phyloP scores from a whole-genome alignment of 2,113 vertebrate species.

The Entelurus aequoreus region DNA sequence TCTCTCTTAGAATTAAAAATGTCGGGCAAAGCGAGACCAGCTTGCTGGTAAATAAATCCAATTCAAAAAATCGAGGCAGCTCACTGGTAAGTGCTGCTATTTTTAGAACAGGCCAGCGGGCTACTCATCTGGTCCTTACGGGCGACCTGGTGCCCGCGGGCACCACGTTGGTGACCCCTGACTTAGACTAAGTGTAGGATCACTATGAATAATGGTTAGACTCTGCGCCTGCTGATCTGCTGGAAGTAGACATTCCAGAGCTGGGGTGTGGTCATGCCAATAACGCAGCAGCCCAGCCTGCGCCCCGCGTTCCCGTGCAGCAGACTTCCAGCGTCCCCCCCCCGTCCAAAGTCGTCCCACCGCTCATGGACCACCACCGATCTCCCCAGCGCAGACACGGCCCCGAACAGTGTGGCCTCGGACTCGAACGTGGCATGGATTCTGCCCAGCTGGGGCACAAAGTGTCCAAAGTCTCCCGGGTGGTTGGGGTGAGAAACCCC shows the following conservation, averaged over 20 bases:
- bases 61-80: no score
- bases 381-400: slow-evolving; percentile 77
- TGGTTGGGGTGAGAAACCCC: slow-evolving; percentile 77
- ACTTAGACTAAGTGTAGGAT: not conserved
- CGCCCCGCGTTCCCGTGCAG: slow-evolving; percentile 86
- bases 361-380: slow-evolving; percentile 84
- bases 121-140: no score
- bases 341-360: slow-evolving; percentile 83
- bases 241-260: slow-evolving; percentile 66
- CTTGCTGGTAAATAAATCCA: no score
- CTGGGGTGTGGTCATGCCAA: slow-evolving; percentile 66
- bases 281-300: slow-evolving; percentile 88
- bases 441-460: slow-evolving; percentile 70
- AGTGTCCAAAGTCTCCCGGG: slow-evolving; percentile 94
- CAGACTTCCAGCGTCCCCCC: slow-evolving; percentile 78
- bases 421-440: slow-evolving; percentile 61
- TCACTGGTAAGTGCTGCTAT: no score
- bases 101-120: no score
- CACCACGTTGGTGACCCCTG: no score
- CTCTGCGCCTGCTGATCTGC: slow-evolving; percentile 20
- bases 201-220: not conserved
- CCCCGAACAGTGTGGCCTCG: slow-evolving; percentile 72
- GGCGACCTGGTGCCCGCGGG: no score
- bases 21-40: no score
- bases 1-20: no score